These are phyloP conservation scores for Centropyge bicolor DNA, from an alignment of 2,797 vertebrate species.

Conservation along the genomic window DNA sequence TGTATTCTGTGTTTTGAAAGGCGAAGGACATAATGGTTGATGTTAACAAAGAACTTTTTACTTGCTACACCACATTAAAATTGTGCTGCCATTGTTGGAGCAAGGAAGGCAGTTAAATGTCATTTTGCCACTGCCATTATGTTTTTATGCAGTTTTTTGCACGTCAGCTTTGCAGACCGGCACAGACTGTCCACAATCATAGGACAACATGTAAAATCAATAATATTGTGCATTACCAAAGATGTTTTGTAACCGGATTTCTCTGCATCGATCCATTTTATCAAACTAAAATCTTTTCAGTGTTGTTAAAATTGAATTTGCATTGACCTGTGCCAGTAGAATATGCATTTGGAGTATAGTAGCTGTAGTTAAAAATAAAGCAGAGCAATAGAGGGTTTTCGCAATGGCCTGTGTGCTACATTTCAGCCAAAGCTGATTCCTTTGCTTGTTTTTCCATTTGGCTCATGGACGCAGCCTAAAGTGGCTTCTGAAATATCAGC, in stretches of 20 bases:
- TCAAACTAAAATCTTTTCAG: constrained; percentile 45
- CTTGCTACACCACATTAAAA: background rate
- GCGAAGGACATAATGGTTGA: background rate
- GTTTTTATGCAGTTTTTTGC: background rate
- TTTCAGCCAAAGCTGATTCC: constrained; percentile 25
- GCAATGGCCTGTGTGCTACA: constrained; percentile 14
- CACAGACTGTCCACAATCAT: background rate
- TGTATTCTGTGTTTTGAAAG: background rate
- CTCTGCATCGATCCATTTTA: constrained; percentile 36
- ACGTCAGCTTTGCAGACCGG: background rate
- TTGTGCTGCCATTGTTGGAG: background rate
- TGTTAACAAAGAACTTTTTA: background rate
- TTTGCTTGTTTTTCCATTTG: constrained; percentile 55
- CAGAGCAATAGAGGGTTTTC: constrained; percentile 19
- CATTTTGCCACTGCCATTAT: constrained; percentile 1
- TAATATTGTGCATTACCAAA: constrained; percentile 32
- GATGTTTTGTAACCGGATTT: constrained; percentile 43
- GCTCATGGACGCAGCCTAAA: constrained; percentile 39
- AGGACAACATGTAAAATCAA: constrained; percentile 1
- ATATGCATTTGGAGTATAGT: constrained; percentile 9
- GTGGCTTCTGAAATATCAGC: constrained; percentile 64
- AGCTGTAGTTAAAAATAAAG: constrained; percentile 44
- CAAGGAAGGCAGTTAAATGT: background rate
- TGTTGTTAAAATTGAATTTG: constrained; percentile 42
- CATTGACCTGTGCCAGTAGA: constrained; percentile 33